Evolutionary conservation across 2,113 vertebrate species (phyloP).

Genomic region (Cochlearius cochlearius): DNA sequence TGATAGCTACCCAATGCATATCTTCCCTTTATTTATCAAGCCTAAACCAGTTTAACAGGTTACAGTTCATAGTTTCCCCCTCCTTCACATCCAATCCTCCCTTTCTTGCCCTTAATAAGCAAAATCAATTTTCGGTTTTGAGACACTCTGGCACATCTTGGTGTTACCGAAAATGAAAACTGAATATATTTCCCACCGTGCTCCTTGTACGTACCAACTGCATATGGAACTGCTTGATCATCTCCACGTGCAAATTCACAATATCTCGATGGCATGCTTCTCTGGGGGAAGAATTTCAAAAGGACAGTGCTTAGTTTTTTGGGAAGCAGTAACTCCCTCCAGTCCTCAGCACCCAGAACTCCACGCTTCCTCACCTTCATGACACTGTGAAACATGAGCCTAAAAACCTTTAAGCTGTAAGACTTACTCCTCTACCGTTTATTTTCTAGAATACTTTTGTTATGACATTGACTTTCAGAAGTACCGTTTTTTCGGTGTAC

Average conservation of each 20-base stretch:
- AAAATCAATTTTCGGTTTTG: not conserved
- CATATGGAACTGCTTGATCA: constrained; percentile 97
- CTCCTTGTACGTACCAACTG: constrained; percentile 84
- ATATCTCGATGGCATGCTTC: constrained; percentile 92
- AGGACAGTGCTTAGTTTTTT: not conserved
- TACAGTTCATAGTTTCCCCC: not conserved
- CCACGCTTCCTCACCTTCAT: not conserved
- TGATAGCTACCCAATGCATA: not conserved
- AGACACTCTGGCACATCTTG: not conserved
- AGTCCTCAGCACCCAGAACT: not conserved
- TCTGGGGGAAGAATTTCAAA: constrained; percentile 69
- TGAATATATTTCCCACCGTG: not conserved
- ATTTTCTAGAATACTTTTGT: not conserved
- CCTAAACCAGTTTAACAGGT: not conserved
- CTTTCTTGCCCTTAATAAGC: not conserved
- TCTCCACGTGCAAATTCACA: constrained; percentile 96
- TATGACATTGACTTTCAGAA: not conserved
- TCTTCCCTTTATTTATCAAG: not conserved
- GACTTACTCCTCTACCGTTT: not conserved
- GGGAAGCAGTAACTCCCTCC: not conserved
- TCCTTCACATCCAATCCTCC: not conserved
- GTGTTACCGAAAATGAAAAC: not conserved
- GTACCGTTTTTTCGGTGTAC: not conserved
- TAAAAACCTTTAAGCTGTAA: not conserved
- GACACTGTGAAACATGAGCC: not conserved